phyloP scores from a whole-genome alignment of 2,113 vertebrate species.

The Macaca fascicularis region T2T-MFA8v1.1 NC_088376.1:102747001-102747500 shows the following conservation, averaged over 20 bases:
- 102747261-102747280: neutral
- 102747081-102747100: neutral
- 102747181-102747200: neutral
- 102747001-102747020: too few species aligned
- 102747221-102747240: neutral
- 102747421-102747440: neutral
- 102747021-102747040: too few species aligned
- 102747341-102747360: neutral
- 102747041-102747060: too few species aligned
- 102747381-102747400: neutral
- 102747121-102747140: neutral
- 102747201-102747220: neutral
- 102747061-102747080: neutral
- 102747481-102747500: neutral
- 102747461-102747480: neutral
- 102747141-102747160: neutral
- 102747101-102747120: neutral
- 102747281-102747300: neutral
- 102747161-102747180: neutral
- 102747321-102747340: too few species aligned
- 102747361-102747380: neutral
- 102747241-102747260: neutral
- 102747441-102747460: too few species aligned
- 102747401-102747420: neutral
- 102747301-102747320: neutral